Conservation (phyloP, 2,113 vertebrate species). For the Neogobius melanostomus region DNA sequence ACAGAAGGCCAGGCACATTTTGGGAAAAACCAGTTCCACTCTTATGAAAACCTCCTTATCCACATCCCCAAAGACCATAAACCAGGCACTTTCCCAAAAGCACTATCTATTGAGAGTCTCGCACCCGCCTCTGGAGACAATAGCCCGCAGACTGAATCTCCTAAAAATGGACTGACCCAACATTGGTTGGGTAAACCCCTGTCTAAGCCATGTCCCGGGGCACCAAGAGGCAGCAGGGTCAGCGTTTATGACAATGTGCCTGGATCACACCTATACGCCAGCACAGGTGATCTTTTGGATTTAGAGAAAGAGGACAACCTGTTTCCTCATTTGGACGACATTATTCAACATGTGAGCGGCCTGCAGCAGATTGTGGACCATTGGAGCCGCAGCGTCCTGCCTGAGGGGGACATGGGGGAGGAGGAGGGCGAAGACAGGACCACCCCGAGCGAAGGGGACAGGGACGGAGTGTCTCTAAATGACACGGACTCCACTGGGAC, state of each 20-base stretch:
- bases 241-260: constrained; percentile 92
- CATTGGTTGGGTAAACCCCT: constrained; percentile 49
- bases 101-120: constrained; percentile 95
- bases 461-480: constrained; percentile 87
- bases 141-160: constrained; percentile 20
- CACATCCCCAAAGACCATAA: constrained; percentile 97
- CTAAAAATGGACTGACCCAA: constrained; percentile 31
- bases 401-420: constrained; percentile 68
- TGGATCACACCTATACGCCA: constrained; percentile 91
- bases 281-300: constrained; percentile 93
- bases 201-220: constrained; percentile 72
- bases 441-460: constrained; percentile 88
- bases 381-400: constrained; percentile 88
- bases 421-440: constrained; percentile 84
- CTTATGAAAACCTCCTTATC: constrained; percentile 91
- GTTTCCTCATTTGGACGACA: constrained; percentile 91
- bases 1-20: constrained; percentile 74
- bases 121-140: constrained; percentile 77
- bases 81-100: constrained; percentile 96
- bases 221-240: constrained; percentile 85
- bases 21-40: constrained; percentile 83
- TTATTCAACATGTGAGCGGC: constrained; percentile 91
- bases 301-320: constrained; percentile 87
- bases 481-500: constrained; percentile 86
- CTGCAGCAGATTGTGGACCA: constrained; percentile 89